Percentiles rank a stretch among this genome's conserved stretches.
These are phyloP conservation scores for Linnaemya vulpina DNA, from an alignment of 2,888 invertebrate genomes.

Conservation along the genomic window DNA sequence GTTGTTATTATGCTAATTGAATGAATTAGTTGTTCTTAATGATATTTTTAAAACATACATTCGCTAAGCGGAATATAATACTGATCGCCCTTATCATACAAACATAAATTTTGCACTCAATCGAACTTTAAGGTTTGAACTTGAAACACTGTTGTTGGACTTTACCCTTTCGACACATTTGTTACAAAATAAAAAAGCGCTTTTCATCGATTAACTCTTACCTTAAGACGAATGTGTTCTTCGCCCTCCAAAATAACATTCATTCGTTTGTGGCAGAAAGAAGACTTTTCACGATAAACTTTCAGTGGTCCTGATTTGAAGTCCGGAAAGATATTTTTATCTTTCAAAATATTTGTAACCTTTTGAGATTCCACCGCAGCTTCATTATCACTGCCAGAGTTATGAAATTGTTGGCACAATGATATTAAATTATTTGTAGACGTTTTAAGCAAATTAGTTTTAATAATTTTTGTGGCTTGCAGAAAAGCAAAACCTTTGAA, in stretches of 20 bases:
- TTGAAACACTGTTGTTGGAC: constrained; percentile 5
- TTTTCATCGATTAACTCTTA: constrained; percentile 75
- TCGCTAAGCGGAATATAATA: not conserved
- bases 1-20: no score
- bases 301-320: constrained; percentile 87
- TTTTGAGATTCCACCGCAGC: not conserved
- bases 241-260: constrained; percentile 84
- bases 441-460: constrained; percentile 13
- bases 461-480: not conserved
- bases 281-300: constrained; percentile 85
- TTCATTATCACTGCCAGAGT: constrained; percentile 36
- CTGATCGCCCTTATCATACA: not conserved
- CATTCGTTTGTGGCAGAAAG: constrained; percentile 88
- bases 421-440: constrained; percentile 42
- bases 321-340: constrained; percentile 84
- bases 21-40: no score
- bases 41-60: no score
- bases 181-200: not conserved
- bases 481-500: constrained; percentile 7
- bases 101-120: not conserved
- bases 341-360: constrained; percentile 75
- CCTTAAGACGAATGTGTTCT: constrained; percentile 84
- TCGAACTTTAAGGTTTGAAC: not conserved
- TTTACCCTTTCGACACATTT: constrained; percentile 21
- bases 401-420: constrained; percentile 47